Conservation (phyloP, 2,888 invertebrate species). For the Eurois occulta region DNA sequence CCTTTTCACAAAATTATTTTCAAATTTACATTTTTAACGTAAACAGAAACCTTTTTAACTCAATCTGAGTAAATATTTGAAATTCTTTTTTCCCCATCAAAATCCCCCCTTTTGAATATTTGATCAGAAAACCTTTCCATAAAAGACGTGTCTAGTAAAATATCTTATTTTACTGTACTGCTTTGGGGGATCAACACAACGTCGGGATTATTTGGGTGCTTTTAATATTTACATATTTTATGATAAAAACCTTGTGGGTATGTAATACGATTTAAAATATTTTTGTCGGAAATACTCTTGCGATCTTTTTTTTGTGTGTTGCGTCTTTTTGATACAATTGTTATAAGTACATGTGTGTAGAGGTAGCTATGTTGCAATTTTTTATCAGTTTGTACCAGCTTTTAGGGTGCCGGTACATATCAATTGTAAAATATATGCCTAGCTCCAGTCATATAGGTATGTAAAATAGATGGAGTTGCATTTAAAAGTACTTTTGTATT, state of each 20-base stretch:
- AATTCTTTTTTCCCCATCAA: slow-evolving; percentile 61
- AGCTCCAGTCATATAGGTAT: background rate
- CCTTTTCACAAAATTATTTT: slow-evolving; percentile 10
- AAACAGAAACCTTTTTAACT: slow-evolving; percentile 52
- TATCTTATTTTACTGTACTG: slow-evolving; percentile 69
- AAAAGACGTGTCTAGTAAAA: slow-evolving; percentile 66
- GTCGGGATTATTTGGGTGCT: slow-evolving; percentile 73
- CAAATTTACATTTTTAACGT: slow-evolving; percentile 28
- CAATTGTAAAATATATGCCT: background rate
- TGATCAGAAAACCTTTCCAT: slow-evolving; percentile 74
- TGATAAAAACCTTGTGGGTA: slow-evolving; percentile 67
- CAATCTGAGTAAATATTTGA: slow-evolving; percentile 65
- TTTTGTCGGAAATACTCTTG: slow-evolving; percentile 43
- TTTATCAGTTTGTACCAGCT: background rate
- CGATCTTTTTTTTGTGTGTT: slow-evolving; percentile 24
- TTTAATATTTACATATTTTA: slow-evolving; percentile 77
- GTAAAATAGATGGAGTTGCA: background rate
- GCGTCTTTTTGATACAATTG: slow-evolving; percentile 5
- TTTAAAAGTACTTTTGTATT: background rate
- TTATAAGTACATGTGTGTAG: background rate
- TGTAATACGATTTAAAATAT: slow-evolving; percentile 67
- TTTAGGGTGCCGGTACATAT: background rate
- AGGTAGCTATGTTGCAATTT: background rate
- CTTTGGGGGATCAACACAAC: slow-evolving; percentile 61
- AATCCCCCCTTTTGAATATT: slow-evolving; percentile 75